Conservation (phyloP, 2,113 vertebrate species). For the Centropristis striata region DNA sequence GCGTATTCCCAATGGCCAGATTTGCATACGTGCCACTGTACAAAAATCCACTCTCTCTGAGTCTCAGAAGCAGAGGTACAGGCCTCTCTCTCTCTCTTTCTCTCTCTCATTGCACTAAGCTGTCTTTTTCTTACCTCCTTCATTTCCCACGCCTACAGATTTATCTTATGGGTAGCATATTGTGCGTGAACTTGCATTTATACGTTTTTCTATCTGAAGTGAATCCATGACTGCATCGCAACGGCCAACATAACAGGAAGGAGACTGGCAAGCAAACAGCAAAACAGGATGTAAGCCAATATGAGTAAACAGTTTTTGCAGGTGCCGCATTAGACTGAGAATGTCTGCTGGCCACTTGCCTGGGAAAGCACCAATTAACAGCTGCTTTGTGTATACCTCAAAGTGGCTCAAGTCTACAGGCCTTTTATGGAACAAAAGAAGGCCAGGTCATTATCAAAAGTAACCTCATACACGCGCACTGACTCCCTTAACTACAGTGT, state of each 20-base stretch:
- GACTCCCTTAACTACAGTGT: slow-evolving; percentile 18
- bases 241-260: slow-evolving; percentile 74
- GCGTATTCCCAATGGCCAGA: slow-evolving; percentile 77
- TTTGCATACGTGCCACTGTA: slow-evolving; percentile 82
- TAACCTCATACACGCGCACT: neutral
- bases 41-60: slow-evolving; percentile 73
- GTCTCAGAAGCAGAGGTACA: slow-evolving; percentile 32
- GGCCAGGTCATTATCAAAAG: slow-evolving; percentile 25
- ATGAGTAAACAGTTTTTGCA: slow-evolving; percentile 74
- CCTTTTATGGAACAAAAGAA: slow-evolving; percentile 50
- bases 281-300: slow-evolving; percentile 81
- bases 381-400: slow-evolving; percentile 57
- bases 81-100: slow-evolving; percentile 35
- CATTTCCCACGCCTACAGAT: slow-evolving; percentile 35
- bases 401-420: slow-evolving; percentile 45
- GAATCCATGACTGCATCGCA: slow-evolving; percentile 44
- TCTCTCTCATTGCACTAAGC: slow-evolving; percentile 55
- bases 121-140: slow-evolving; percentile 14
- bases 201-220: slow-evolving; percentile 33
- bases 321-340: slow-evolving; percentile 72
- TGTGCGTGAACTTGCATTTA: slow-evolving; percentile 30
- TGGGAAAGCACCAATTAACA: slow-evolving; percentile 75
- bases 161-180: slow-evolving; percentile 39
- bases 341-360: slow-evolving; percentile 65
- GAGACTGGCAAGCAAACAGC: slow-evolving; percentile 71